These are phyloP conservation scores for Circaetus cinerascens DNA, from an alignment of 2,113 vertebrate genomes.

Conservation along the genomic window DNA sequence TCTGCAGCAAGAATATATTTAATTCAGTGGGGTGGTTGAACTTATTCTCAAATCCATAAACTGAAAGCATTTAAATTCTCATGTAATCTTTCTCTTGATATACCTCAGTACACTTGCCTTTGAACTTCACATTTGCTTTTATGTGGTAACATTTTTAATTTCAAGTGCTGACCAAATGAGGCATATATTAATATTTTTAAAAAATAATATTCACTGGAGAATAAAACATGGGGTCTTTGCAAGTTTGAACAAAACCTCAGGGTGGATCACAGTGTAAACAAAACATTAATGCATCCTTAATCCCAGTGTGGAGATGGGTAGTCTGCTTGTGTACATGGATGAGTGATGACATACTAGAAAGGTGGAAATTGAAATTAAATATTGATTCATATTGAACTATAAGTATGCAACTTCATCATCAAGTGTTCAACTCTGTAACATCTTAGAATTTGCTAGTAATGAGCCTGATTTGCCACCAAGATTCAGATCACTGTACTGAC, in stretches of 20 bases:
- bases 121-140: neutral
- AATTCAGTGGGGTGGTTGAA: neutral
- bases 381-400: neutral
- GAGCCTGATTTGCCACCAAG: neutral
- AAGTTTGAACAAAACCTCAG: conserved; percentile 3
- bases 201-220: neutral
- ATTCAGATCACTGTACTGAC: neutral
- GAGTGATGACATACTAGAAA: neutral
- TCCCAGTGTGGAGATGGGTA: neutral
- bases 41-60: neutral
- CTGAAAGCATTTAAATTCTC: neutral
- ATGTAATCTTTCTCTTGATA: neutral
- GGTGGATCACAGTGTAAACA: neutral
- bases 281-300: neutral
- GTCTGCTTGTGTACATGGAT: neutral
- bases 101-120: neutral
- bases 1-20: neutral
- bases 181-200: neutral
- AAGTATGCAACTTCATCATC: neutral
- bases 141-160: neutral
- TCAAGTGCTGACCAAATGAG: neutral
- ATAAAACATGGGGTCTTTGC: neutral
- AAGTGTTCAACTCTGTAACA: neutral
- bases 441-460: neutral
- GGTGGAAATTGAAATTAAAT: neutral